These are phyloP conservation scores for Heliornis fulica DNA, from an alignment of 2,113 vertebrate genomes.

Conservation along the genomic window DNA sequence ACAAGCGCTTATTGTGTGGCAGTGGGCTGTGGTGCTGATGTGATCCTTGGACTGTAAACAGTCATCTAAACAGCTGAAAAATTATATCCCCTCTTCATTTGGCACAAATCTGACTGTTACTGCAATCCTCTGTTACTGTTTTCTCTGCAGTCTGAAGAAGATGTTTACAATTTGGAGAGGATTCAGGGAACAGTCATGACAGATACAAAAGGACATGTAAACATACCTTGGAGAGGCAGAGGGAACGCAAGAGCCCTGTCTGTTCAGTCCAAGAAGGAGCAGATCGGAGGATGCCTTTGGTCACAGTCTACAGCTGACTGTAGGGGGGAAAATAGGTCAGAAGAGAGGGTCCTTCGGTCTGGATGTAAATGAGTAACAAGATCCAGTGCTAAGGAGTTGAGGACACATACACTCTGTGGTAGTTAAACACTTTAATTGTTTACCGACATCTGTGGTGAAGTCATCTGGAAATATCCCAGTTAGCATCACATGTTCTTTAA, in stretches of 20 bases:
- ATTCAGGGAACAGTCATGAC: conserved; percentile 20
- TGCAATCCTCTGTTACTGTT: conserved; percentile 16
- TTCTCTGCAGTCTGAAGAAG: neutral
- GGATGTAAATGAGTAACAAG: neutral
- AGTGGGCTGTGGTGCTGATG: neutral
- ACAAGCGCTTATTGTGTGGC: neutral
- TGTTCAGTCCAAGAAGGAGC: neutral
- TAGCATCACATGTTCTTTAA: neutral
- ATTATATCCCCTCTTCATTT: conserved; percentile 7
- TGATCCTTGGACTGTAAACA: neutral
- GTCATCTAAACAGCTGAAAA: conserved; percentile 4
- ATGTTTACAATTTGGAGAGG: conserved; percentile 36
- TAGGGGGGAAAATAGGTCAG: neutral
- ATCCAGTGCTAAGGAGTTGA: neutral
- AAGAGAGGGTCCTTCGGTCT: neutral
- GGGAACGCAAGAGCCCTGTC: neutral
- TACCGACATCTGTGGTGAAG: neutral
- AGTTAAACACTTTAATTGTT: neutral
- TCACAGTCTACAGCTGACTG: neutral
- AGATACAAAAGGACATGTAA: conserved; percentile 30
- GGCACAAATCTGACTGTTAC: neutral
- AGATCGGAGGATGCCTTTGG: neutral
- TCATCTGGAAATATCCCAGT: neutral
- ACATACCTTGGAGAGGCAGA: conserved; percentile 24
- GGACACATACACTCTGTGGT: neutral